phyloP scores from a whole-genome alignment of 2,888 invertebrate species.

The Heteromurus nitidus region DNA sequence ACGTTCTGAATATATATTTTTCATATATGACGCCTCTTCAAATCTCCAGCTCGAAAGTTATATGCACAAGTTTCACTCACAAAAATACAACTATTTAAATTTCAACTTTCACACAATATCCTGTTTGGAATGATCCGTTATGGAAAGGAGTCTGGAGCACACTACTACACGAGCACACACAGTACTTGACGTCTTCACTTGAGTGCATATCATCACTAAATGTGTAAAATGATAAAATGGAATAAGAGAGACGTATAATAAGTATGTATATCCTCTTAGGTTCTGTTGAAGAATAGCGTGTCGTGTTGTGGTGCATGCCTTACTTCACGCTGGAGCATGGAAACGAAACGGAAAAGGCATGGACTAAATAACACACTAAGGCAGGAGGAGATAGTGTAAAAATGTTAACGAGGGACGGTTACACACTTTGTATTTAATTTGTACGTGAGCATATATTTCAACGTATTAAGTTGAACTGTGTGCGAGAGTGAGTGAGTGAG shows the following conservation, averaged over 20 bases:
- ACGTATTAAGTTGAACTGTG: neutral
- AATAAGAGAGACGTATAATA: no score
- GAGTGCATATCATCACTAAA: conserved; percentile 60
- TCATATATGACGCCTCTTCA: no score
- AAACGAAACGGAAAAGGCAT: conserved; percentile 62
- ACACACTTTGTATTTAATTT: conserved; percentile 37
- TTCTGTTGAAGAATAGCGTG: no score
- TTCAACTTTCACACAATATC: neutral
- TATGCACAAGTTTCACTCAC: no score
- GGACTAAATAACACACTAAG: no score
- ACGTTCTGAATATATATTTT: no score
- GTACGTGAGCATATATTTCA: conserved; percentile 14
- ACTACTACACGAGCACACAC: conserved; percentile 17
- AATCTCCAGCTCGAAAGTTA: no score
- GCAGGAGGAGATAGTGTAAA: no score
- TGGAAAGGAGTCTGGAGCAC: conserved; percentile 37
- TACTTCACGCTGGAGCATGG: conserved; percentile 60
- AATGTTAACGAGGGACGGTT: conserved; percentile 28
- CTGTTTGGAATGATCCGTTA: conserved; percentile 47
- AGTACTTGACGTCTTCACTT: conserved; percentile 55
- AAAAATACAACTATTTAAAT: no score
- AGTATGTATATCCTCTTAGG: no score
- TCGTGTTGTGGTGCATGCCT: neutral
- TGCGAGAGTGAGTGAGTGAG: no score
- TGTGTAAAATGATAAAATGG: conserved; percentile 47